Evolutionary conservation across 2,888 invertebrate species (phyloP).

Genomic region (Anoplius nigerrimus): DNA sequence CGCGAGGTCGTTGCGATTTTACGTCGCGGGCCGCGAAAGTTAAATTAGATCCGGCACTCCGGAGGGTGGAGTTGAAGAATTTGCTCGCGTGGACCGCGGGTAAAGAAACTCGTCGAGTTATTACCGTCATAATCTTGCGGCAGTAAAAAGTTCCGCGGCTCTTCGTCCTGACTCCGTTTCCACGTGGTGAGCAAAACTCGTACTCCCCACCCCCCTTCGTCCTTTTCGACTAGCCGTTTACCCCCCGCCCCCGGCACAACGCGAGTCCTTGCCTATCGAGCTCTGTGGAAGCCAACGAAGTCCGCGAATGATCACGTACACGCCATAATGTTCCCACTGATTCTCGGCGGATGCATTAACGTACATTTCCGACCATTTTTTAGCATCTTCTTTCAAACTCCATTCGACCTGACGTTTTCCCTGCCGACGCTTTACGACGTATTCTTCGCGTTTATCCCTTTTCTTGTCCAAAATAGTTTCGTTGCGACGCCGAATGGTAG

Average conservation of each 20-base stretch:
- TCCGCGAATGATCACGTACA: slow-evolving; percentile 50
- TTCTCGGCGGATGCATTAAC: slow-evolving; percentile 53
- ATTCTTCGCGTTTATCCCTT: too few relatives aligned
- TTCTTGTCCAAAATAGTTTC: too few relatives aligned
- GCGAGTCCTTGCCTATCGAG: neutral
- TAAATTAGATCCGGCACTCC: slow-evolving; percentile 53
- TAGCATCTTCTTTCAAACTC: slow-evolving; percentile 30
- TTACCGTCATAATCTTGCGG: slow-evolving; percentile 48
- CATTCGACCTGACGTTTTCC: too few relatives aligned
- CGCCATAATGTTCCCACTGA: slow-evolving; percentile 40
- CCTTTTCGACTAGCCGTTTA: too few relatives aligned
- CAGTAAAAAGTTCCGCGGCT: slow-evolving; percentile 33
- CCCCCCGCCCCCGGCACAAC: too few relatives aligned
- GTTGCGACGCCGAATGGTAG: too few relatives aligned
- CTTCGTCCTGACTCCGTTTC: neutral
- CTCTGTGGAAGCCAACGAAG: slow-evolving; percentile 8
- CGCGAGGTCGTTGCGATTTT: too few relatives aligned
- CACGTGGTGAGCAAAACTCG: too few relatives aligned
- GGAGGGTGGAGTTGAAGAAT: slow-evolving; percentile 34
- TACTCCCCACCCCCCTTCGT: neutral
- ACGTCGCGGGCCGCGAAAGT: slow-evolving; percentile 43
- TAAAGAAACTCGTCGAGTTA: slow-evolving; percentile 48
- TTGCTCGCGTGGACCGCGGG: slow-evolving; percentile 31
- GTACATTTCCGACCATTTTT: slow-evolving; percentile 47
- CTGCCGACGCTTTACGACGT: too few relatives aligned